phyloP scores from a whole-genome alignment of 2,888 invertebrate species.

The Itoplectis maculator region DNA sequence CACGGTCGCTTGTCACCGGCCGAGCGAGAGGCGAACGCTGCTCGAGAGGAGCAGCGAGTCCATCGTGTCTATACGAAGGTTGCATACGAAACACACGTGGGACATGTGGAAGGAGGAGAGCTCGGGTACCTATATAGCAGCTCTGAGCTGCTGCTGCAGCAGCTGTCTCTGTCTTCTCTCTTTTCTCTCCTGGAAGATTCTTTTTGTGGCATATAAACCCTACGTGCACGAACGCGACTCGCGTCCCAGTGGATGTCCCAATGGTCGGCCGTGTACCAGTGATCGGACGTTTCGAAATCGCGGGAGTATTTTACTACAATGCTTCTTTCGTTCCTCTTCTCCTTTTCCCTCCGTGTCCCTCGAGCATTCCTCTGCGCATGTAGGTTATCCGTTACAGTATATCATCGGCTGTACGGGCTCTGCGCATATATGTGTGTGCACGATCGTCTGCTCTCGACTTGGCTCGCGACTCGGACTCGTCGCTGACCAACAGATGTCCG shows the following conservation, averaged over 20 bases:
- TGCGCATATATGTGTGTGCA: neutral
- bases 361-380: constrained; percentile 72
- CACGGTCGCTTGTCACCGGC: constrained; percentile 19
- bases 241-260: constrained; percentile 7
- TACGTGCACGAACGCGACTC: neutral
- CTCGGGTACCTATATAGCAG: constrained; percentile 1
- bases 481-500: constrained; percentile 76
- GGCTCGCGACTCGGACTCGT: constrained; percentile 36
- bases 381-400: constrained; percentile 83
- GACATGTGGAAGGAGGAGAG: constrained; percentile 30
- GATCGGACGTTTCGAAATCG: too few relatives aligned
- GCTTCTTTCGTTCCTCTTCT: constrained; percentile 36
- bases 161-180: neutral
- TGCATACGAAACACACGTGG: constrained; percentile 79
- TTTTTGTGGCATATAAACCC: constrained; percentile 25
- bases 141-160: neutral
- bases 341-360: constrained; percentile 43
- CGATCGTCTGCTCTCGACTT: constrained; percentile 25
- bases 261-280: too few relatives aligned
- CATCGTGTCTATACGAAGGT: constrained; percentile 75
- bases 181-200: constrained; percentile 29
- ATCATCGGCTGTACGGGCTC: constrained; percentile 65
- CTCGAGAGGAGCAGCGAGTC: constrained; percentile 50
- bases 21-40: constrained; percentile 53
- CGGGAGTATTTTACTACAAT: too few relatives aligned